phyloP scores from a whole-genome alignment of 2,888 invertebrate species.

The Mythimna pallens region DNA sequence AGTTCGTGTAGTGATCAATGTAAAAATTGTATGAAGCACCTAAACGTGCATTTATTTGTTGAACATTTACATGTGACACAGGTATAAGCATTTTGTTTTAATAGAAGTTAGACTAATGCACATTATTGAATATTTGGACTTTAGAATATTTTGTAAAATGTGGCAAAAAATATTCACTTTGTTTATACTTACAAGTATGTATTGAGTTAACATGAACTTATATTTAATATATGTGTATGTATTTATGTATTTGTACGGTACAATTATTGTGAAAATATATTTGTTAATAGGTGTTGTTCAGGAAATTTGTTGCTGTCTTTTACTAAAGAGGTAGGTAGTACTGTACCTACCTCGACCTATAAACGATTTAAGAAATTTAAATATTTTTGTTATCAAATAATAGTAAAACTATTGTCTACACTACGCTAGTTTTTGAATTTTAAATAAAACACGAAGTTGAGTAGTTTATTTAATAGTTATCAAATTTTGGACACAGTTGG shows the following conservation, averaged over 20 bases:
- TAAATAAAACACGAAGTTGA: conserved; percentile 53
- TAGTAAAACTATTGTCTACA: background rate
- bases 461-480: conserved; percentile 56
- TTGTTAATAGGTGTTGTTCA: conserved; percentile 61
- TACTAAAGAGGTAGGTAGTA: conserved; percentile 1
- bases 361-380: conserved; percentile 11
- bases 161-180: conserved; percentile 31
- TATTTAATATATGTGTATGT: conserved; percentile 16
- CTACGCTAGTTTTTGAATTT: conserved; percentile 13
- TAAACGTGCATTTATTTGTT: conserved; percentile 57
- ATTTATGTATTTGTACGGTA: conserved; percentile 40
- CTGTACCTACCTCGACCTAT: conserved; percentile 14
- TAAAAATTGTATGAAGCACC: conserved; percentile 47
- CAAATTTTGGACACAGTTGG: conserved; percentile 54
- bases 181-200: conserved; percentile 46
- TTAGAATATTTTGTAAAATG: conserved; percentile 46
- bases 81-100: conserved; percentile 34
- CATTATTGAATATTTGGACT: conserved; percentile 46
- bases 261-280: conserved; percentile 64
- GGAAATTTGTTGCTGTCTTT: conserved; percentile 47
- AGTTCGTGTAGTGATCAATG: conserved; percentile 65
- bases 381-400: conserved; percentile 18
- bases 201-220: conserved; percentile 43
- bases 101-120: conserved; percentile 52
- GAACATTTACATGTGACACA: conserved; percentile 37